A percentile compares a stretch with the other conserved stretches of the same genome.
Conservation (phyloP, 2,113 vertebrate species). For the Oxyruncus cristatus region DNA sequence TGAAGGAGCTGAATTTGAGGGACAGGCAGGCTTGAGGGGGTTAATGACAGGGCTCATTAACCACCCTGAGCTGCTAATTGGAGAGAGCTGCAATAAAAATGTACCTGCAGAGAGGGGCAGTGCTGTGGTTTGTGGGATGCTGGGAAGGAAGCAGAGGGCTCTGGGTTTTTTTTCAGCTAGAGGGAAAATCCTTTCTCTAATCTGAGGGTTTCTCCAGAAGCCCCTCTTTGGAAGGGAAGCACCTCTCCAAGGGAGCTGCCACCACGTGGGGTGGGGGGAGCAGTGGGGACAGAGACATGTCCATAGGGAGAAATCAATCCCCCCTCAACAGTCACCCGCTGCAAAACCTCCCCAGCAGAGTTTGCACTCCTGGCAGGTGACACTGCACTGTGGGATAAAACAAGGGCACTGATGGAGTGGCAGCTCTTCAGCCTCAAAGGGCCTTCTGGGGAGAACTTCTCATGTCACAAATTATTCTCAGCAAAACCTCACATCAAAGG, state of each 20-base stretch:
- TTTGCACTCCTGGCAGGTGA: neutral
- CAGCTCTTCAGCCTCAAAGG: neutral
- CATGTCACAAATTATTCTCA: neutral
- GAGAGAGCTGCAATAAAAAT: neutral
- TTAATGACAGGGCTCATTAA: neutral
- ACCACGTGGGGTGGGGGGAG: rapidly evolving
- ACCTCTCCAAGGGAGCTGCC: neutral
- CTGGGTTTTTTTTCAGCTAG: neutral
- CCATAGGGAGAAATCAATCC: neutral
- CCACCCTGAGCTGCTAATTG: neutral
- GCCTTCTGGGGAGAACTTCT: neutral
- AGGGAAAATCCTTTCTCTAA: neutral
- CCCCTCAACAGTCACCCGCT: neutral
- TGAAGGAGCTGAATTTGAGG: neutral
- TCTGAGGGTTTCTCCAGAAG: neutral
- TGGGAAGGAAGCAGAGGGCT: neutral
- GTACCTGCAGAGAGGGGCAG: neutral
- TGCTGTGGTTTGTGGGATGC: neutral
- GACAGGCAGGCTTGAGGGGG: neutral
- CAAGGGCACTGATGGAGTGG: neutral
- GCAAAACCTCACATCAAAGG: neutral
- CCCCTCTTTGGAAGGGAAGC: neutral
- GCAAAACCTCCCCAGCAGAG: neutral
- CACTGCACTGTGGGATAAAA: neutral
- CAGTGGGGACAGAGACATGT: neutral